Evolutionary conservation across 2,888 invertebrate species (phyloP), one percentile per base, ranked within the genome.

Genomic region (Sphaerolaimus hirsutus): DNA sequence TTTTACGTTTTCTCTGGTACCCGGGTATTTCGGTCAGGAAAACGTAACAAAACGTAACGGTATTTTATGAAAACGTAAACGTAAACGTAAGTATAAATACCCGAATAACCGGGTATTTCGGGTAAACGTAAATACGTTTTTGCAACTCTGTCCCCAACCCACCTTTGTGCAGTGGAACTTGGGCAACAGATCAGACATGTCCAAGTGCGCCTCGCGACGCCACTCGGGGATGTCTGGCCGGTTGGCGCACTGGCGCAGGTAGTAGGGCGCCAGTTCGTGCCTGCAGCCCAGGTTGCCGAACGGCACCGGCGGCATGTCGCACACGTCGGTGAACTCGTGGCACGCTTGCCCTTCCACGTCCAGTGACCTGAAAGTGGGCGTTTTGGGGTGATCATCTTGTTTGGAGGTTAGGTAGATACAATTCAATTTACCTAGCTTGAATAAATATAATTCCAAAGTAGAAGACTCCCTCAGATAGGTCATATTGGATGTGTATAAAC

Each of bases 291-390:
- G 35, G n/a, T 23, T 23, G 38, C 7, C 21, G 22, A 43, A 21
- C 21, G 46, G 46, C 12, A 27, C 4, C n/a, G n/a, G n/a, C 21
- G 43, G 44, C 22, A 47, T 23, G 27, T 4, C 22, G 35, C 47
- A 47, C 5, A 47, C 44, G 44, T 47, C 40, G 47, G 27, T 44
- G 47, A 19, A 22, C 35, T 47, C 47, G 27, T 43, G 17, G 32
- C 47, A 47, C 2, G 21, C 23, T 21, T 43, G 12, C 40, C 27
- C 26, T 24, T 47, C 44, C 19, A 23, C 29, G 7, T 47, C 36
- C 12, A 43, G n/a, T 2, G 43, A 22, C n/a, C 38, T 44, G 36
- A 19, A 32, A n/a, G 10, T 4, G n/a, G n/a, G n/a, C n/a, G n/a
- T n/a, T n/a, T n/a, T n/a, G n/a, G n/a, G n/a, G 25, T 17, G 5